A percentile compares a stretch with the other conserved stretches of the same genome.
These are phyloP conservation scores for Pelodiscus sinensis DNA, from an alignment of 2,113 vertebrate genomes.

Conservation along the genomic window DNA sequence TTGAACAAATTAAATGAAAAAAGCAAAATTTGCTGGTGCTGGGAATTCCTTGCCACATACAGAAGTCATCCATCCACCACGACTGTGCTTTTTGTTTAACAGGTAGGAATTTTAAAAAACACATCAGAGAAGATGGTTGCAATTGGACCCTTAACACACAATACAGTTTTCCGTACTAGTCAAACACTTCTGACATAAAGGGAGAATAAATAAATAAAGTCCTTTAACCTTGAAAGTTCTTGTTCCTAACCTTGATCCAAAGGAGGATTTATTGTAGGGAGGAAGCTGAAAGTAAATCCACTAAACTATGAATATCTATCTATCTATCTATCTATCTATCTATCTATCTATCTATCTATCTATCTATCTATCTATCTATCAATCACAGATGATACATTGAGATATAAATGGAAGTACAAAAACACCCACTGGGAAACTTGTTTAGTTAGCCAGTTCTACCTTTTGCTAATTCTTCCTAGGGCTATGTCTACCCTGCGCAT, in stretches of 20 bases:
- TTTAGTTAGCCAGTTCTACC: not conserved
- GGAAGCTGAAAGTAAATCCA: not conserved
- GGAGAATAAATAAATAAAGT: not conserved
- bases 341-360: not conserved
- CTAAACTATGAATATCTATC: not conserved
- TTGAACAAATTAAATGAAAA: not conserved
- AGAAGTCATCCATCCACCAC: not conserved
- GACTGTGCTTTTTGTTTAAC: not conserved
- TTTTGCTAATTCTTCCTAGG: not conserved
- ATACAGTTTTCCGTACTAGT: not conserved
- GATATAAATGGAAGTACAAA: not conserved
- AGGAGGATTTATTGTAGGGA: not conserved
- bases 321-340: not conserved
- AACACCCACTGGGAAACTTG: not conserved
- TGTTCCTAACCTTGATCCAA: not conserved
- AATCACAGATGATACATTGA: not conserved
- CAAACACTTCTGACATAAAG: not conserved
- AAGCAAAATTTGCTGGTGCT: not conserved
- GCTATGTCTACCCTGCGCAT: no score
- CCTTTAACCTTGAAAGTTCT: not conserved
- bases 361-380: not conserved
- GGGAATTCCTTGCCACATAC: not conserved
- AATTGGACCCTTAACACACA: not conserved
- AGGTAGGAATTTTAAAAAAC: not conserved
- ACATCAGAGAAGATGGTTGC: not conserved